A percentile compares a stretch with the other conserved stretches of the same genome.
These are phyloP conservation scores for Ceyx margarethae DNA, from an alignment of 2,113 vertebrate genomes.

Conservation along the genomic window DNA sequence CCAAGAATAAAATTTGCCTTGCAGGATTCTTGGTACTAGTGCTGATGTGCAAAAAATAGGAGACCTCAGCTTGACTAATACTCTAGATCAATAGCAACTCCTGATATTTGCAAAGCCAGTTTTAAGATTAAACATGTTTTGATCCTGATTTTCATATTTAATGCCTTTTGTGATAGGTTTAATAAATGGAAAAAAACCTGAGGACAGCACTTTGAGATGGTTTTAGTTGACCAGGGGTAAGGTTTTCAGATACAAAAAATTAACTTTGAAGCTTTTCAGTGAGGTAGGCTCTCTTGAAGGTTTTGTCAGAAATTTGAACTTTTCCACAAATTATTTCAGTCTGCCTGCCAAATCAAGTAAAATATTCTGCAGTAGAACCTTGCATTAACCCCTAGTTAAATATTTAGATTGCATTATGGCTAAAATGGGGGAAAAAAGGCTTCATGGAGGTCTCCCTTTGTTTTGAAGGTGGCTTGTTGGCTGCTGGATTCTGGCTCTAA, in stretches of 20 bases:
- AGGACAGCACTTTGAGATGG: neutral
- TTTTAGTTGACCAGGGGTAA: neutral
- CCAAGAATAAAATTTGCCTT: neutral
- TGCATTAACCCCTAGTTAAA: neutral
- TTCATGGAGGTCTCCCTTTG: neutral
- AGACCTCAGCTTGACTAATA: neutral
- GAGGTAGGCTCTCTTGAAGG: neutral
- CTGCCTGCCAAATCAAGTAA: neutral
- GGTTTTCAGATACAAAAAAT: neutral
- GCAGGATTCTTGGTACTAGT: neutral
- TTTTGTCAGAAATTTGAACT: neutral
- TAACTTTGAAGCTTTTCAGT: neutral
- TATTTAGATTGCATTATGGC: neutral
- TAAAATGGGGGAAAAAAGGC: neutral
- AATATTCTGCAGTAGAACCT: neutral
- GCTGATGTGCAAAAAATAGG: neutral
- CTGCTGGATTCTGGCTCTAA: conserved; percentile 87
- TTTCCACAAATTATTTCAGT: neutral
- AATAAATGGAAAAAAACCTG: neutral
- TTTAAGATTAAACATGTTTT: neutral
- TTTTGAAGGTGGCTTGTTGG: conserved; percentile 90
- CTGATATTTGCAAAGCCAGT: neutral
- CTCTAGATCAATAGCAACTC: neutral
- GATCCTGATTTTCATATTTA: neutral
- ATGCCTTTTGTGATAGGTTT: neutral